Evolutionary conservation across 2,888 invertebrate species (phyloP).

Genomic region (Sepioteuthis lessoniana): DNA sequence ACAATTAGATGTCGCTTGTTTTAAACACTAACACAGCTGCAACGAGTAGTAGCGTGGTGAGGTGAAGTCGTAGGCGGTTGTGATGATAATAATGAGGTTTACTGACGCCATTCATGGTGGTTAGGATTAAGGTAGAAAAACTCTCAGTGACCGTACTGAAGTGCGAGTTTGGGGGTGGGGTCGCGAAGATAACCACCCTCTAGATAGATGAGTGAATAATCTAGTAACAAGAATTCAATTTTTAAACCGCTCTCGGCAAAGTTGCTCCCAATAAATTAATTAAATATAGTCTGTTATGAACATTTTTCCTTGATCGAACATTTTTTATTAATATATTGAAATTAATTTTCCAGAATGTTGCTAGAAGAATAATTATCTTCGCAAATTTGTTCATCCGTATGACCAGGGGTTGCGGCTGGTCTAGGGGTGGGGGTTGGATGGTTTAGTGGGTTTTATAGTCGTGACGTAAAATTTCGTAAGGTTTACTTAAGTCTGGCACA

Average conservation of each 20-base stretch:
- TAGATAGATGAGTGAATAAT: neutral
- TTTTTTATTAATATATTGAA: conserved; percentile 33
- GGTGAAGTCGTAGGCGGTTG: neutral
- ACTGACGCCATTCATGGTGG: neutral
- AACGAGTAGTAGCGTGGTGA: neutral
- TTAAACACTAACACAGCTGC: neutral
- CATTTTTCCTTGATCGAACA: neutral
- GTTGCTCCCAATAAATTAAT: neutral
- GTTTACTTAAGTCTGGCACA: neutral
- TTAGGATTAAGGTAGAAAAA: neutral
- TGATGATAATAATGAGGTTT: neutral
- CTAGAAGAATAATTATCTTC: neutral
- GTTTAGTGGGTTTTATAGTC: neutral
- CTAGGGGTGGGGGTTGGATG: neutral
- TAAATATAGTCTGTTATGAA: neutral
- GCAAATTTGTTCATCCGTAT: neutral
- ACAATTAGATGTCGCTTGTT: neutral
- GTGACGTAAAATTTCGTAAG: neutral
- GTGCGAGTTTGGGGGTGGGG: neutral
- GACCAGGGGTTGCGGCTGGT: too few species aligned
- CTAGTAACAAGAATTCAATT: neutral
- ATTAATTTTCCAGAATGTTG: neutral
- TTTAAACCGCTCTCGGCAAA: neutral
- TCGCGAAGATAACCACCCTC: neutral
- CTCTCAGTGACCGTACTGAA: too few species aligned